Conservation (phyloP, 2,888 invertebrate species). For the Prenolepis imparis region DNA sequence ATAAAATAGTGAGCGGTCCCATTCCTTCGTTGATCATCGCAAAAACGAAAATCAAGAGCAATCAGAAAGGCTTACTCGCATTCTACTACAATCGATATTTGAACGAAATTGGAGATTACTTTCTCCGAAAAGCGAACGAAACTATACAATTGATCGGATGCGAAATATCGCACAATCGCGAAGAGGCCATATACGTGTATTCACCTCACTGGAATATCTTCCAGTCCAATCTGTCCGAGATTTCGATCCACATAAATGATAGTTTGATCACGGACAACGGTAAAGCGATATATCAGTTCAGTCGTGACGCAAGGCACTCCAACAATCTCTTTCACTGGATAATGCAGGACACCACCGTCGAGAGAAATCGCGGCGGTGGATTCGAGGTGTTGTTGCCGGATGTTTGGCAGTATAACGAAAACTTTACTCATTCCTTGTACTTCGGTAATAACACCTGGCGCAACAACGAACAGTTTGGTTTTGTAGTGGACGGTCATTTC, state of each 20-base stretch:
- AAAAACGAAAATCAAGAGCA: slow-evolving; percentile 92
- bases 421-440: slow-evolving; percentile 96
- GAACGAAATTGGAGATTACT: slow-evolving; percentile 95
- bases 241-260: slow-evolving; percentile 95
- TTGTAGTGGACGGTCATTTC: slow-evolving; percentile 97
- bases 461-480: slow-evolving; percentile 94
- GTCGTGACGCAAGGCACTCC: slow-evolving; percentile 96
- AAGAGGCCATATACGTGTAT: slow-evolving; percentile 93
- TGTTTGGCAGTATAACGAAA: slow-evolving; percentile 98
- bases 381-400: slow-evolving; percentile 96
- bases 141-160: slow-evolving; percentile 93
- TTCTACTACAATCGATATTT: slow-evolving; percentile 96
- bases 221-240: slow-evolving; percentile 95
- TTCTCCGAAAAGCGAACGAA: slow-evolving; percentile 95
- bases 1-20: slow-evolving; percentile 92
- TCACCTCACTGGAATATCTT: slow-evolving; percentile 95
- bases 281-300: slow-evolving; percentile 95
- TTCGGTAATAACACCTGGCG: slow-evolving; percentile 96
- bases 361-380: slow-evolving; percentile 94
- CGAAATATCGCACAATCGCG: slow-evolving; percentile 92
- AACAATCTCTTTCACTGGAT: slow-evolving; percentile 99
- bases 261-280: slow-evolving; percentile 95
- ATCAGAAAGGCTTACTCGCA: slow-evolving; percentile 93
- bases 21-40: slow-evolving; percentile 92
- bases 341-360: slow-evolving; percentile 94